Evolutionary conservation across 2,888 invertebrate genomes (phyloP).

Genomic region (Hirtodrosophila alboralis): DNA sequence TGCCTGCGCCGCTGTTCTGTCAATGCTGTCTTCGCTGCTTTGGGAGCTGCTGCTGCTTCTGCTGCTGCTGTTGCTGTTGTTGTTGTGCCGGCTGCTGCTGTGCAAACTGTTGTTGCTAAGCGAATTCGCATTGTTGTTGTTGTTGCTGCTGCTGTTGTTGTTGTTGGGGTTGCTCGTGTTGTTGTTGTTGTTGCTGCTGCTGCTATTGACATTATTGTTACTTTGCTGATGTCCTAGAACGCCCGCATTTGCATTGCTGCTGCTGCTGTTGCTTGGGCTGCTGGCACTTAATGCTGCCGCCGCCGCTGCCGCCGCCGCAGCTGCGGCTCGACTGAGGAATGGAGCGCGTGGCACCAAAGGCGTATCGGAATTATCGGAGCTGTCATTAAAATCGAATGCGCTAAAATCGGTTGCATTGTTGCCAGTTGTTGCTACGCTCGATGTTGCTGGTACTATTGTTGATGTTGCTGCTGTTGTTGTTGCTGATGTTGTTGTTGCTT

Average conservation of each 20-base stretch:
- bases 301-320: conserved; percentile 59
- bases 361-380: conserved; percentile 82
- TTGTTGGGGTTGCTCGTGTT: conserved; percentile 23
- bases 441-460: conserved; percentile 36
- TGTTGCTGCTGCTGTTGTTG: conserved; percentile 16
- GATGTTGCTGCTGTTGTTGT: conserved; percentile 30
- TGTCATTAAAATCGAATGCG: conserved; percentile 84
- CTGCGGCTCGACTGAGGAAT: conserved; percentile 81
- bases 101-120: conserved; percentile 25
- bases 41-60: conserved; percentile 33
- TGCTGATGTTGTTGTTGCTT: conserved; percentile 25
- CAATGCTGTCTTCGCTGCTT: conserved; percentile 53
- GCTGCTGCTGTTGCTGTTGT: conserved; percentile 34
- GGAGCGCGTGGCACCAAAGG: conserved; percentile 80
- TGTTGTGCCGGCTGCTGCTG: conserved; percentile 35
- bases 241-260: conserved; percentile 27
- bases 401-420: conserved; percentile 80
- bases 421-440: conserved; percentile 19
- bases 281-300: conserved; percentile 56
- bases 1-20: conserved; percentile 32
- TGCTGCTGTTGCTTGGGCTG: conserved; percentile 54
- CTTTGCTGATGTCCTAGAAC: conserved; percentile 4
- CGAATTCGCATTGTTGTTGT: conserved; percentile 17
- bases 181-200: conserved; percentile 31
- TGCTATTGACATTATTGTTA: conserved; percentile 31